phyloP scores from a whole-genome alignment of 2,113 vertebrate species.

The Tupaia chinensis region DNA sequence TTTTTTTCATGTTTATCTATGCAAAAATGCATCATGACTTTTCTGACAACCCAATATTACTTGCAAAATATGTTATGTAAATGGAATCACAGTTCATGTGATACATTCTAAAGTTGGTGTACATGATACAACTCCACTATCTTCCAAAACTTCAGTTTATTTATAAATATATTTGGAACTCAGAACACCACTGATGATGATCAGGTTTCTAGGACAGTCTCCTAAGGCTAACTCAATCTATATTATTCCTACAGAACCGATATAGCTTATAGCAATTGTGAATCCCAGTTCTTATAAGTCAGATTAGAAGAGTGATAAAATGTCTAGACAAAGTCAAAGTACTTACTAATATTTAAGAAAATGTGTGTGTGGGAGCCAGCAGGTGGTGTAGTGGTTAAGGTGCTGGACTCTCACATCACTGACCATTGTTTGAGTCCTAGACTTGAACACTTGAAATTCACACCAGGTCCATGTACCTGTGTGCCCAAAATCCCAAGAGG shows the following conservation, averaged over 20 bases:
- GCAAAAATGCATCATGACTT: no score
- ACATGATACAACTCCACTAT: background rate
- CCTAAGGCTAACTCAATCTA: slow-evolving; percentile 29
- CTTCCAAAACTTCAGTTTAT: slow-evolving; percentile 52
- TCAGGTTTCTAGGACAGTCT: background rate
- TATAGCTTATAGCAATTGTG: background rate
- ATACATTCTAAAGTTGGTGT: background rate
- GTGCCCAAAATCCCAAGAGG: no score
- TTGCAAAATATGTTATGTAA: slow-evolving; percentile 4
- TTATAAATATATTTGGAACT: slow-evolving; percentile 41
- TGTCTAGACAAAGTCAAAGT: background rate
- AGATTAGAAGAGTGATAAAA: slow-evolving; percentile 7
- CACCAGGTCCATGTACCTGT: no score
- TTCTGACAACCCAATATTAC: background rate
- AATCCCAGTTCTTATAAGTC: slow-evolving; percentile 2
- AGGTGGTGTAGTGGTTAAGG: no score
- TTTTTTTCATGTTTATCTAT: no score
- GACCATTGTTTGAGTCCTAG: no score
- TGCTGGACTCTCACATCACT: no score
- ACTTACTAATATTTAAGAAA: background rate
- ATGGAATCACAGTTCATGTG: background rate
- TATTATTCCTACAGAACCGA: background rate
- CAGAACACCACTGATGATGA: background rate
- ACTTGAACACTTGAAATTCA: no score
- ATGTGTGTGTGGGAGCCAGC: background rate